Base-by-base conservation (phyloP, 2,113 vertebrate genomes). In the Sialia sialis region DNA sequence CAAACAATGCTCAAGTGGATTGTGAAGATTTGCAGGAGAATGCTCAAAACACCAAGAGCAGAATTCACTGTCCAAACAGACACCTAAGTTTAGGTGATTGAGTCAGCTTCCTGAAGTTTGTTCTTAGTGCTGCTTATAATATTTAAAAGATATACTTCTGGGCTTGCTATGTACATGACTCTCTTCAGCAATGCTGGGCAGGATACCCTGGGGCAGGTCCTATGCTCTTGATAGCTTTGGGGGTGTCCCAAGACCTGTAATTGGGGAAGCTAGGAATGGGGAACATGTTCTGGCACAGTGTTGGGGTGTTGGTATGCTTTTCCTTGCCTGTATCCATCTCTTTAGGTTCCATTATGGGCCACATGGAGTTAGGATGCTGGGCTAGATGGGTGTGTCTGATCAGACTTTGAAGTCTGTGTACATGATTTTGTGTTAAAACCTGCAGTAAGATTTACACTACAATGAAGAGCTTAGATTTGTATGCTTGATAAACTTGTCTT, bases 131-230 rank as follows among this genome's bases (percentile, higher is more conserved):
- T 70, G 26, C 26, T 51, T 67, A 12, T 39, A 38, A 34, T 49
- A 46, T 44, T 78, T 58, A 38, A 46, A 76, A 66, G 2, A 15
- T 16, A 11, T 3, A 1, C 4, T 20, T 73, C 32, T 74, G 59
- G 14, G 6, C 20, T 26, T 41, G 38, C 19, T 43, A 14, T 20
- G 20, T 55, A 17, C 0, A 0, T 41, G 67, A 43, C 14, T 25
- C 22, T 49, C 67, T 62, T 55, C 15, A 74, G 64, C 38, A 63
- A 8, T 39, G 15, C 43, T 56, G n/a, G 38, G 52, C 43, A 52
- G 58, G 26, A n/a, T 27, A 22, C 15, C 25, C 32, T 87, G 64
- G 55, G 58, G 11, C 19, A 56, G 14, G 18, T 75, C 19, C 15
- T 12, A 0, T 26, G 13, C 26, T 9, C 62, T 63, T 51, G 34